Base-by-base conservation (phyloP, 2,888 invertebrate genomes). In the Noctuana brunneofusca region DNA sequence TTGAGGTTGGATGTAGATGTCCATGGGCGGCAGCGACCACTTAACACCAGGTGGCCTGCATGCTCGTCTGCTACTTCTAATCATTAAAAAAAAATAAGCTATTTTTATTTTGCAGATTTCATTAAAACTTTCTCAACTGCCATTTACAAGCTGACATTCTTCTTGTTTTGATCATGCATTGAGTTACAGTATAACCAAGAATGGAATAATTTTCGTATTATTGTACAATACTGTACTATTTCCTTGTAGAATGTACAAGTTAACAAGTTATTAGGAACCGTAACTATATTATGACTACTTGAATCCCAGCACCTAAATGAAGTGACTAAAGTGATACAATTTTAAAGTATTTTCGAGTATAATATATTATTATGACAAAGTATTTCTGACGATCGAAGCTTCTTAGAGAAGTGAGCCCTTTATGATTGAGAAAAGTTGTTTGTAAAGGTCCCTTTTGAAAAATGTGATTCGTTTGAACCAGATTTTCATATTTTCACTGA, bases 391-490 rank as follows among this genome's bases (percentile, higher is more conserved):
- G 22, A 49, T 24, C 9, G 22, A 49, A 27, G 24, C 20, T 27
- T 24, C 24, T n/a, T 32, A 56, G 32, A 24, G 41, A 43, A 55
- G 46, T 24, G 22, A 41, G 32, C 20, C 43, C 55, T 41, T 55
- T 55, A 24, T 43, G 41, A 59, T 46, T 20, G 43, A 46, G 56
- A 46, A 56, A 56, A 56, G 46, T 56, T 56, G 38, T 56, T 56
- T 48, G 32, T 48, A 14, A 48, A 57, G 22, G 32, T 48, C 43
- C 59, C 46, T 59, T 43, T 49, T 22, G 49, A 60, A 46, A 30
- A 60, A 48, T 62, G 43, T 63, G 64, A 60, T 50, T 64, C 54
- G 62, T 68, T 67, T 64, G 50, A 63, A 55, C 48, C 53, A 54
- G 57, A 58, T 58, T 48, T 43, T 53, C 49, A 53, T 62, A 62